Evolutionary conservation across 2,113 vertebrate species (phyloP), one percentile per base, ranked within the genome.

Genomic region (Melanotaenia duboulayi): DNA sequence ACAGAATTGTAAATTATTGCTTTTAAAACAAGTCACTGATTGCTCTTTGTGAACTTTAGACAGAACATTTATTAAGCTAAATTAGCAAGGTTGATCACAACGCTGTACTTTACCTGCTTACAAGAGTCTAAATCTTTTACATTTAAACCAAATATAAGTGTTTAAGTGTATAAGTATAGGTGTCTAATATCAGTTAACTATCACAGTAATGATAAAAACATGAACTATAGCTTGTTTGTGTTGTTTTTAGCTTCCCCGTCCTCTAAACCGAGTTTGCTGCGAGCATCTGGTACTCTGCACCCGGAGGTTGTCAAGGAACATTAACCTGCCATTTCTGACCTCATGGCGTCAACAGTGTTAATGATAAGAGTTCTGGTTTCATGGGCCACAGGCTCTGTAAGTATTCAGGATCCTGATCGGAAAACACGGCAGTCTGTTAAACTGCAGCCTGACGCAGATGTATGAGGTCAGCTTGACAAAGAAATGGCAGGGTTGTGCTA

Each of bases 311-410:
- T 78, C 7, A 25, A 72, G 74, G 65, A 85, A 86, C 85, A 85
- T 88, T 86, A 89, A 89, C 92, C 66, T 23, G 63, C 60, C 14
- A 51, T 49, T 76, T 78, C 32, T 78, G 78, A 87, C 82, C 87
- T 89, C 76, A 81, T 68, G 71, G 66, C 76, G 80, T 89, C 82
- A 65, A 81, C 59, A 5, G 68, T 85, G 94, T 95, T 95, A 95
- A 94, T 95, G 88, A 93, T 93, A 88, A 88, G 85, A 92, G 88
- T 89, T 71, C 52, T 76, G 76, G 90, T 85, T 87, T 87, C 70
- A 92, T 74, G 81, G 87, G 71, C 90, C 89, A 85, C 78, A 65
- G 44, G 81, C 71, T 87, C 80, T 65, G 80, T 91, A 89, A 88
- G 82, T 80, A 77, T 68, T 83, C 74, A 63, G 66, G 70, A 81